phyloP scores from a whole-genome alignment of 2,113 vertebrate genomes.

The Stictonetta naevosa region DNA sequence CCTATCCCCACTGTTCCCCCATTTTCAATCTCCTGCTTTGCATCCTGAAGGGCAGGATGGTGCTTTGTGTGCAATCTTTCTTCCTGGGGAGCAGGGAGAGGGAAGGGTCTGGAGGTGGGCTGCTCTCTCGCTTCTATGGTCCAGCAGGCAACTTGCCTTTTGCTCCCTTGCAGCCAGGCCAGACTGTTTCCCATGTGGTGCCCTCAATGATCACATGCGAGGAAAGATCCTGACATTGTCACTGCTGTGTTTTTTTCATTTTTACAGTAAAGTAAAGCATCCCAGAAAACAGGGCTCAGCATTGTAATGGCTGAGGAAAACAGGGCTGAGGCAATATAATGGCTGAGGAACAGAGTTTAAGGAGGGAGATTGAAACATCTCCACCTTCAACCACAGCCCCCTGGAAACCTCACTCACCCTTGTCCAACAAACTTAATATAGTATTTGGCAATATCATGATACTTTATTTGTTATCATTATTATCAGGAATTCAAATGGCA shows the following conservation, averaged over 20 bases:
- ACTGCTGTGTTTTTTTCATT: background rate
- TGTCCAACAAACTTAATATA: background rate
- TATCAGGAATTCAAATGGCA: background rate
- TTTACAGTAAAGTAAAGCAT: background rate
- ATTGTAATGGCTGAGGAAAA: too few relatives aligned
- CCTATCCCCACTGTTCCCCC: background rate
- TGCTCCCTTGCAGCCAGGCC: background rate
- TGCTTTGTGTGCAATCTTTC: background rate
- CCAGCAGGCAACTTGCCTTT: background rate
- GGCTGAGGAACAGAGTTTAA: background rate
- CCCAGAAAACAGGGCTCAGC: background rate
- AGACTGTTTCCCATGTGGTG: background rate
- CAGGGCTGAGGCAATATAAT: background rate
- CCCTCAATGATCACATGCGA: background rate
- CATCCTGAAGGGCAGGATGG: background rate
- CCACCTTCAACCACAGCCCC: background rate
- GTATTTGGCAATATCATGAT: background rate
- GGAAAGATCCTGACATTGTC: background rate
- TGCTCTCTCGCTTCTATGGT: background rate
- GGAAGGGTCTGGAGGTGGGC: background rate
- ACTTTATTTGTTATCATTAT: background rate
- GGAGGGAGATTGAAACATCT: background rate
- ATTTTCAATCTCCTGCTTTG: background rate
- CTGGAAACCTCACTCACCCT: background rate
- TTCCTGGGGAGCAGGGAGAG: accelerated